Percentiles rank a stretch among this genome's conserved stretches.
Conservation (phyloP, 2,888 invertebrate genomes). For the Hyles lineata region DNA sequence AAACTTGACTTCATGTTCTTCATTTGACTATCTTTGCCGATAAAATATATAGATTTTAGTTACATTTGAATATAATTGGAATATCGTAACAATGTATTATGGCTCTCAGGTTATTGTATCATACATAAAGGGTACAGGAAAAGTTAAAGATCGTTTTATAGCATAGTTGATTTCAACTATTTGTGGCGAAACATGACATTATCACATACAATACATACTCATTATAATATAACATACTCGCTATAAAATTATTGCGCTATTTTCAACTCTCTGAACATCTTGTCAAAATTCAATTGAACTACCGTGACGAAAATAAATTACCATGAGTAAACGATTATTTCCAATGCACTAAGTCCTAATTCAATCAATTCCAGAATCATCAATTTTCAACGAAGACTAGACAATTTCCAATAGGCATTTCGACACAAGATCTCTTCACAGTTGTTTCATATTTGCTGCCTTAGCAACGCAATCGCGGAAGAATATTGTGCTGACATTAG, state of each 20-base stretch:
- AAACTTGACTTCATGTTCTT: too few relatives aligned
- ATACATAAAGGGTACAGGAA: too few relatives aligned
- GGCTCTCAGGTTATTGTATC: too few relatives aligned
- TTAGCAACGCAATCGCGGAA: slow-evolving; percentile 31
- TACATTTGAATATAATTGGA: too few relatives aligned
- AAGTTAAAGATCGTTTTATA: too few relatives aligned
- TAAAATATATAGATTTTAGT: too few relatives aligned
- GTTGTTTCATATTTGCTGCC: slow-evolving; percentile 25
- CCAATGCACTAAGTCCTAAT: background rate
- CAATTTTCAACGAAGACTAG: slow-evolving; percentile 27
- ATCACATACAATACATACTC: too few relatives aligned
- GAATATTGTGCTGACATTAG: slow-evolving; percentile 4
- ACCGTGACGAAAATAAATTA: slow-evolving; percentile 3
- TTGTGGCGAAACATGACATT: too few relatives aligned
- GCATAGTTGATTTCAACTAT: too few relatives aligned
- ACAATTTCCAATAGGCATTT: slow-evolving; percentile 29
- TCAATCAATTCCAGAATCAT: slow-evolving; percentile 18
- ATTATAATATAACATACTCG: too few relatives aligned
- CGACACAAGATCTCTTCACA: slow-evolving; percentile 28
- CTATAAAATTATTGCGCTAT: background rate
- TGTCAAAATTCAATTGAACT: background rate
- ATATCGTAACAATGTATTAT: too few relatives aligned
- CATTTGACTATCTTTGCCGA: too few relatives aligned
- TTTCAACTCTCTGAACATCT: background rate
- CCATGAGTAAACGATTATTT: background rate